Evolutionary conservation across 2,797 vertebrate species (phyloP), one percentile per base, ranked within the genome.

Genomic region (Helicolenus hilgendorfi): DNA sequence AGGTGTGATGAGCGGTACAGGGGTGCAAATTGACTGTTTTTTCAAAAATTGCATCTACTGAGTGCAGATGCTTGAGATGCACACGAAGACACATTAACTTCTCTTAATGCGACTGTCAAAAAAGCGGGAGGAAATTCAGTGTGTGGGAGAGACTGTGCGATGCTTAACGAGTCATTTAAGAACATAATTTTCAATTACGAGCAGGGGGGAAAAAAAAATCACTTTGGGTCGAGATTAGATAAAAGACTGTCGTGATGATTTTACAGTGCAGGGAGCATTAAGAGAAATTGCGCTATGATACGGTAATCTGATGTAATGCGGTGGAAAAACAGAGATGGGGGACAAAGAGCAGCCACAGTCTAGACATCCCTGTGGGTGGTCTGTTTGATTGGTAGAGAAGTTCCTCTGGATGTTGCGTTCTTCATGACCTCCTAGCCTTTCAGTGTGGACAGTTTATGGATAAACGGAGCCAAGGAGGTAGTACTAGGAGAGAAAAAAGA

Each of bases 111-210:
- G 59, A 76, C 77, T 71, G 74, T 82, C 41, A 84, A 86, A 60
- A 65, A 80, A 70, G 53, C 2, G 22, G 11, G 41, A 68, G 55
- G 73, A 71, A 85, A 81, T 77, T 70, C 33, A 70, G 41, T 53
- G 70, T 62, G 89, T 70, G 79, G 79, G 85, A 83, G 64, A 81
- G 77, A 82, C 76, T 74, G 33, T 58, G 79, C 27, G 2, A 36
- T n/a, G 11, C 84, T 91, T 84, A 92, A 81, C 22, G 20, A 86
- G 36, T 83, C 62, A 80, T 88, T 89, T 89, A 84, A 84, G 70
- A 89, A 79, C 41, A 63, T 89, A n/a, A 87, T 90, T 92, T 90
- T 89, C 84, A 91, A 90, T 94, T 92, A 87, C 13, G 59, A 59
- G 77, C 33, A 27, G 26, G 10, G 26, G 10, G 29, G 14, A 1